Evolutionary conservation across 2,888 invertebrate genomes (phyloP).

Genomic region (Agriopis marginaria): DNA sequence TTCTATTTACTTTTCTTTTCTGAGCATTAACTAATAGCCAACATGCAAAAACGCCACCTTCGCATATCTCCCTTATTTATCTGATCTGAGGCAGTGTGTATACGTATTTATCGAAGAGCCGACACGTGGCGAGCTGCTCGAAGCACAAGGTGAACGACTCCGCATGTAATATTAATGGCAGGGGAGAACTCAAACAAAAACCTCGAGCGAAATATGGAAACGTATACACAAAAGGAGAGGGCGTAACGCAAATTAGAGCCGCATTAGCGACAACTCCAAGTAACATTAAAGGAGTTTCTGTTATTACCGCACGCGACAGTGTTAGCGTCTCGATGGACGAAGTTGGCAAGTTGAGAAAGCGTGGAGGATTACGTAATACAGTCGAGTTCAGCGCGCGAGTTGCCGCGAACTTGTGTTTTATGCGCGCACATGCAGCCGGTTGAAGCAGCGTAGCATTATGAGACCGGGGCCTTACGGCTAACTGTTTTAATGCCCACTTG

Average conservation of each 20-base stretch:
- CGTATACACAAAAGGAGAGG: conserved; percentile 53
- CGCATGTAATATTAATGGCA: conserved; percentile 53
- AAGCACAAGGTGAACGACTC: conserved; percentile 71
- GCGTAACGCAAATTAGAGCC: conserved; percentile 63
- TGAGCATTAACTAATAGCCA: too few relatives aligned
- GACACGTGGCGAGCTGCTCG: conserved; percentile 60
- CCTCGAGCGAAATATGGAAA: conserved; percentile 53
- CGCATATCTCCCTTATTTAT: too few relatives aligned
- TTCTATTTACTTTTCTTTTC: too few relatives aligned
- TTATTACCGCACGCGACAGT: conserved; percentile 66
- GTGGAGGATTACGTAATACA: conserved; percentile 66
- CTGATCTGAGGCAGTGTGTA: conserved; percentile 1
- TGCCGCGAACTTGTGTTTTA: conserved; percentile 64
- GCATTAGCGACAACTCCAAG: conserved; percentile 65
- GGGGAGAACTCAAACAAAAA: conserved; percentile 58
- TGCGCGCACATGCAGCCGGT: conserved; percentile 58
- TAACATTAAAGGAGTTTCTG: conserved; percentile 66
- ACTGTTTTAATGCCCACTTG: too few relatives aligned
- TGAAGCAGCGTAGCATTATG: conserved; percentile 59
- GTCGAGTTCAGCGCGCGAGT: conserved; percentile 58
- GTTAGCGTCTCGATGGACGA: conserved; percentile 58
- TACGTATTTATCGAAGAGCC: conserved; percentile 49
- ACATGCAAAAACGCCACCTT: too few relatives aligned
- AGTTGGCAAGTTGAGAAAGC: conserved; percentile 63
- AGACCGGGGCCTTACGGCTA: conserved; percentile 43